Evolutionary conservation across 2,797 vertebrate species (phyloP).

Genomic region (Tauraco hartlaubi): DNA sequence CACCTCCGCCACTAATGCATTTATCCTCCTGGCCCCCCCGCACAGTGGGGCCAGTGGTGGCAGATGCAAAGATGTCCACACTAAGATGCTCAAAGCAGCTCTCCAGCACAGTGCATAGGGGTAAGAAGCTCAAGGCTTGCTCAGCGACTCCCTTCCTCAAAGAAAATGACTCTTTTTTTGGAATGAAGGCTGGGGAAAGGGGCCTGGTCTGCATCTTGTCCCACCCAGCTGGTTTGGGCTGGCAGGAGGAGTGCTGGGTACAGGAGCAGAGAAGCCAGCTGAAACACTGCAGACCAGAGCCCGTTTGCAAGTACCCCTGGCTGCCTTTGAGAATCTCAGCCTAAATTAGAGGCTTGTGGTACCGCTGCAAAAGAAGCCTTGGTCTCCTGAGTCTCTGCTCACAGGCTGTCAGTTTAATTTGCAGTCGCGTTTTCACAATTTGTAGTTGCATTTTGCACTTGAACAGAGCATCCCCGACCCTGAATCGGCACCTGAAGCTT

Average conservation of each 20-base stretch:
- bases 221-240: neutral
- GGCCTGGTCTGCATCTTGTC: neutral
- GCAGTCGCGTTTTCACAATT: neutral
- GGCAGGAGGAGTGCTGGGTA: neutral
- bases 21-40: neutral
- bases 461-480: neutral
- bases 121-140: neutral
- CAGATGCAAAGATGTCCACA: neutral
- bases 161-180: neutral
- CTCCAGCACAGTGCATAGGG: neutral
- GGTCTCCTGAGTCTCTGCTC: neutral
- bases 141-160: neutral
- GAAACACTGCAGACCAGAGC: neutral
- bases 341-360: neutral
- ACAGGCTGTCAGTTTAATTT: neutral
- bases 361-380: neutral
- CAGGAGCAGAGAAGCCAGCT: neutral
- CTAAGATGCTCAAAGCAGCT: neutral
- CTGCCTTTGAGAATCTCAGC: neutral
- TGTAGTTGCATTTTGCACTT: neutral
- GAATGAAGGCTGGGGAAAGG: neutral
- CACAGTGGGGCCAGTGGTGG: no score
- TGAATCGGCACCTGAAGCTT: neutral
- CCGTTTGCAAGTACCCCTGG: neutral
- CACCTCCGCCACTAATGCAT: neutral